Evolutionary conservation across 2,797 vertebrate species (phyloP).

Genomic region (Sebastes kiyomatsui): DNA sequence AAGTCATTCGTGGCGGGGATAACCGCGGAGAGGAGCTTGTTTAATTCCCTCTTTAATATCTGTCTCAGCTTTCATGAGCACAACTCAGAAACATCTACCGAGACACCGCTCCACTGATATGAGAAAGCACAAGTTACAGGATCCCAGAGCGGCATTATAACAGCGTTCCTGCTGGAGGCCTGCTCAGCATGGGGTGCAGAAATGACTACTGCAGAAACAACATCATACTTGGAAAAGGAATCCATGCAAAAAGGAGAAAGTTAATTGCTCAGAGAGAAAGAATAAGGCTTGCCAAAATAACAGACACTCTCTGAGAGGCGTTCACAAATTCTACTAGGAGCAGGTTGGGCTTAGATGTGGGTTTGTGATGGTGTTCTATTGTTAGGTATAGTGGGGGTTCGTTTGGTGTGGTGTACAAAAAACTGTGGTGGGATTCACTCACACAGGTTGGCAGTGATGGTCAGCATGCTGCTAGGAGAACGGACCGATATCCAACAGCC

Average conservation of each 20-base stretch:
- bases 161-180: constrained; percentile 30
- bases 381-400: constrained; percentile 9
- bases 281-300: constrained; percentile 10
- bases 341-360: constrained; percentile 31
- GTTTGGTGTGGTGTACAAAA: constrained; percentile 30
- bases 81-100: constrained; percentile 16
- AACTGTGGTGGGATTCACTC: constrained; percentile 36
- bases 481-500: constrained; percentile 46
- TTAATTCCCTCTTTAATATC: constrained; percentile 64
- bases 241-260: constrained; percentile 21
- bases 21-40: constrained; percentile 37
- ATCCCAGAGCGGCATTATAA: constrained; percentile 40
- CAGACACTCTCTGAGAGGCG: neutral
- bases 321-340: constrained; percentile 14
- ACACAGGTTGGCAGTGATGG: constrained; percentile 45
- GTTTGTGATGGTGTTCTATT: constrained; percentile 25
- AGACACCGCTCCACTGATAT: constrained; percentile 32
- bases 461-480: constrained; percentile 37
- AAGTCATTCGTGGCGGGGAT: constrained; percentile 23
- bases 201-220: constrained; percentile 36
- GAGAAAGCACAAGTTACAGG: constrained; percentile 25
- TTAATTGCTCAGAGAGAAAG: constrained; percentile 24
- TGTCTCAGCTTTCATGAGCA: constrained; percentile 44
- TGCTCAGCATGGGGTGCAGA: constrained; percentile 38
- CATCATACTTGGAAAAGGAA: constrained; percentile 29